Base-by-base conservation (phyloP, 2,113 vertebrate species). In the Trichechus manatus region DNA sequence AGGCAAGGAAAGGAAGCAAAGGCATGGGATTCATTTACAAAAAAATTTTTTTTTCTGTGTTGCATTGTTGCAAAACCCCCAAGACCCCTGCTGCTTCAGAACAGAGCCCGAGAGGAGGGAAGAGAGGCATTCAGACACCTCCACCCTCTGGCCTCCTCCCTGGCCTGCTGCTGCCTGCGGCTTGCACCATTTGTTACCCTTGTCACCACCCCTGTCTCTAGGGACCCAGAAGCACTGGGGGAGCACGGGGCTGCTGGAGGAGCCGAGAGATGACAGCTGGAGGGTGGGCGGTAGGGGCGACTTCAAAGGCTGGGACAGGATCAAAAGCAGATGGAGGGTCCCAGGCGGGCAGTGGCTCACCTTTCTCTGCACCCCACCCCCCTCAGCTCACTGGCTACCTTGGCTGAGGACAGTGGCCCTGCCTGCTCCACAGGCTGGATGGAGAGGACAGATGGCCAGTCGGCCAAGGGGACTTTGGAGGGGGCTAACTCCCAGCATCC, bases 321-420 rank as follows among this genome's bases (percentile, higher is more conserved):
- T 97, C 96, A 95, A 94, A 97, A 98, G 97, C 98, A 98, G 97
- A 98, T 97, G 98, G 97, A 97, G 72, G 92, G 95, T 97, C 94
- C 92, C 97, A 89, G 92, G 93, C 42, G 72, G 96, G 68, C 29
- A 59, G 95, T 15, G 59, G 64, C 91, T 98, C 95, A 98, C 98
- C 96, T 97, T 92, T 89, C 95, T 1, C 0, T 59, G 77, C 72
- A 33, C 64, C 86, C 3, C 14, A 1, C 70, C 17, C 36, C n/a
- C 70, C 70, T 5, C 6, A 87, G 53, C 0, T 5, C 3, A 1
- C 92, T 19, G 92, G 61, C 89, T 96, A 98, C 98, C 98, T 97
- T 53, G 10, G 89, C 89, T 91, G 75, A 90, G 89, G 96, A 97
- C 89, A 68, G 19, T 63, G 93, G 23, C 8, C 78, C 25, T 82